Evolutionary conservation across 2,888 invertebrate species (phyloP).

Genomic region (Sycophila texana): DNA sequence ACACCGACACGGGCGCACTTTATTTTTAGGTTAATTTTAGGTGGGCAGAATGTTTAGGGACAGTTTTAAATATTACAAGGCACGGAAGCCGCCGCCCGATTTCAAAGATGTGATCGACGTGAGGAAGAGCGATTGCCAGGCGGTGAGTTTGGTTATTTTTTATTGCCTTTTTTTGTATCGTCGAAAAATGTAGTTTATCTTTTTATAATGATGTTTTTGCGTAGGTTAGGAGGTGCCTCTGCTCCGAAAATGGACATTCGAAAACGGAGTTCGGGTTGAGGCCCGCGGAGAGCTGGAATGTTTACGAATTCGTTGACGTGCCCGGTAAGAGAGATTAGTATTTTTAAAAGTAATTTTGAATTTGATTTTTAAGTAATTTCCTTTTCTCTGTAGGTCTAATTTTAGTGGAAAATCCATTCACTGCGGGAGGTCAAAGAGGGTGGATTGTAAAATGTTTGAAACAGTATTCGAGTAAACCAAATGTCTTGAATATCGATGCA

Average conservation of each 20-base stretch:
- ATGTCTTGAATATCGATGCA: constrained; percentile 82
- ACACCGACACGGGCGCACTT: neutral
- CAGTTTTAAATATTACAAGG: constrained; percentile 88
- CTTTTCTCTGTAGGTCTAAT: constrained; percentile 80
- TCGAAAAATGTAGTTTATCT: neutral
- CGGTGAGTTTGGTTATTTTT: constrained; percentile 60
- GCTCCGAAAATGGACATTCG: constrained; percentile 19
- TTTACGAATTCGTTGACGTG: constrained; percentile 79
- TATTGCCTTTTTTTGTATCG: neutral
- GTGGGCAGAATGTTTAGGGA: constrained; percentile 80
- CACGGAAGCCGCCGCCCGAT: constrained; percentile 81
- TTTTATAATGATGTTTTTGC: constrained; percentile 53
- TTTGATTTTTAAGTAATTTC: neutral
- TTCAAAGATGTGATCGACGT: constrained; percentile 81
- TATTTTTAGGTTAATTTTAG: constrained; percentile 19
- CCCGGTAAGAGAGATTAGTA: constrained; percentile 76
- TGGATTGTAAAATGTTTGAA: constrained; percentile 89
- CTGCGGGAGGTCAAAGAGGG: constrained; percentile 84
- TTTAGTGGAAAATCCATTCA: constrained; percentile 90
- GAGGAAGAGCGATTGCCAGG: constrained; percentile 62
- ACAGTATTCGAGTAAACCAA: constrained; percentile 86
- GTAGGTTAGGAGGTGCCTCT: constrained; percentile 69
- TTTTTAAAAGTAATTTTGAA: neutral
- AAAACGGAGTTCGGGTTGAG: constrained; percentile 74
- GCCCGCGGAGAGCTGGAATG: constrained; percentile 79